Conservation (phyloP, 2,888 invertebrate genomes). For the Orthosia incerta region DNA sequence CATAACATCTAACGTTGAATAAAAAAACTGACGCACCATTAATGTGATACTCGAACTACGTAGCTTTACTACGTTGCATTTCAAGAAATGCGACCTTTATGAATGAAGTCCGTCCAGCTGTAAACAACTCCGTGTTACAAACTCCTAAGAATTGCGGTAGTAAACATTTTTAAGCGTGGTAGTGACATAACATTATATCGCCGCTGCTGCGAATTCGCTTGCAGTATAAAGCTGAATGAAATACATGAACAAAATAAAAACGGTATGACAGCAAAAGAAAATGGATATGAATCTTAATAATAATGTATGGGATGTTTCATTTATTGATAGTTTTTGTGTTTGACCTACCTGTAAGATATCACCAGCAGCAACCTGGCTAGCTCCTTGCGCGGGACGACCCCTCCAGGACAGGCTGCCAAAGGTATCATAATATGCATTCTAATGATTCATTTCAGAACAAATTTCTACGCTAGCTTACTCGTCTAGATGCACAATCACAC, state of each 20-base stretch:
- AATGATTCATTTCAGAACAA: constrained; percentile 64
- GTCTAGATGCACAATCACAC: background rate
- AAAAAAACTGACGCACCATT: constrained; percentile 19
- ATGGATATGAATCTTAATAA: background rate
- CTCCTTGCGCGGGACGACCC: constrained; percentile 18
- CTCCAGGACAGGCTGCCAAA: constrained; percentile 74
- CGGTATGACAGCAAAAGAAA: background rate
- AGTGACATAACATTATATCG: constrained; percentile 55
- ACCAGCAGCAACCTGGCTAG: constrained; percentile 9
- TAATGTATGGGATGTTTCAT: background rate
- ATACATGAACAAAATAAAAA: constrained; percentile 20
- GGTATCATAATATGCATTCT: constrained; percentile 75
- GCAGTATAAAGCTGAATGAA: constrained; percentile 17
- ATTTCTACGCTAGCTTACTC: constrained; percentile 22
- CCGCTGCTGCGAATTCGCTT: constrained; percentile 50
- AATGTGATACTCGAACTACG: constrained; percentile 4
- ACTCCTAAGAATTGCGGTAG: constrained; percentile 1
- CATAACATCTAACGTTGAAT: constrained; percentile 32
- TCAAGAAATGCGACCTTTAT: constrained; percentile 27
- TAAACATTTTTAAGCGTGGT: constrained; percentile 23
- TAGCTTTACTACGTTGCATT: constrained; percentile 8
- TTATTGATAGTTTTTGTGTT: background rate
- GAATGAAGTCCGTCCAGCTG: constrained; percentile 20
- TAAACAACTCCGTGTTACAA: background rate
- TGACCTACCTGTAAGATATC: constrained; percentile 61